Conservation (phyloP, 2,797 vertebrate genomes). For the Vipera latastei region DNA sequence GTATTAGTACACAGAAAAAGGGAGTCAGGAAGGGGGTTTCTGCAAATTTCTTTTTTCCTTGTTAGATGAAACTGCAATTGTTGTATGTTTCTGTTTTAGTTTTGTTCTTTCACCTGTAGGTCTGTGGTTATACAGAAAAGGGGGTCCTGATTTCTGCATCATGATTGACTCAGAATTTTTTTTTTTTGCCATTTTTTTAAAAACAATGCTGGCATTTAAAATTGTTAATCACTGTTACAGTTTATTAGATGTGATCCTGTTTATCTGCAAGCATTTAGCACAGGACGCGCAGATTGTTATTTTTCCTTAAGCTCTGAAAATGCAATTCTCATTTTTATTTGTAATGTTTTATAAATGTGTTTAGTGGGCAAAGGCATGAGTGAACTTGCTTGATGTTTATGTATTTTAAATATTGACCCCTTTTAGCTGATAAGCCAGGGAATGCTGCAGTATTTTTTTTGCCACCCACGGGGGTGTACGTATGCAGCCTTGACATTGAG, state of each 20-base stretch:
- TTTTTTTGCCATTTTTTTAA: constrained; percentile 22
- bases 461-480: constrained; percentile 49
- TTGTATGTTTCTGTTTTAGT: constrained; percentile 52
- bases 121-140: constrained; percentile 42
- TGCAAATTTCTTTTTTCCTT: constrained; percentile 64
- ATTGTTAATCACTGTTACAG: constrained; percentile 31
- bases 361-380: background rate
- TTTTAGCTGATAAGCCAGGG: constrained; percentile 46
- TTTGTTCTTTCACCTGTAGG: constrained; percentile 58
- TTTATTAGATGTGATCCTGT: constrained; percentile 42
- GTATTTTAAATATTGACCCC: constrained; percentile 34
- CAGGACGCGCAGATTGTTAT: background rate
- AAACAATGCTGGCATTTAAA: constrained; percentile 40
- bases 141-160: constrained; percentile 39
- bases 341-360: background rate
- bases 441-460: constrained; percentile 63
- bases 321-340: constrained; percentile 13
- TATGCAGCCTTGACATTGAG: constrained; percentile 69
- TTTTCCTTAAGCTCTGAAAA: constrained; percentile 7
- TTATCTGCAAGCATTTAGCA: constrained; percentile 38
- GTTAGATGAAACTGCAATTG: constrained; percentile 58
- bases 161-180: constrained; percentile 14
- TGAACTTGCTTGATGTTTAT: constrained; percentile 39
- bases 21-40: constrained; percentile 67
- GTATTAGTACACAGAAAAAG: constrained; percentile 48